A percentile compares a stretch with the other conserved stretches of the same genome.
Conservation (phyloP, 2,888 invertebrate species). For the Tetrapedia diversipes region DNA sequence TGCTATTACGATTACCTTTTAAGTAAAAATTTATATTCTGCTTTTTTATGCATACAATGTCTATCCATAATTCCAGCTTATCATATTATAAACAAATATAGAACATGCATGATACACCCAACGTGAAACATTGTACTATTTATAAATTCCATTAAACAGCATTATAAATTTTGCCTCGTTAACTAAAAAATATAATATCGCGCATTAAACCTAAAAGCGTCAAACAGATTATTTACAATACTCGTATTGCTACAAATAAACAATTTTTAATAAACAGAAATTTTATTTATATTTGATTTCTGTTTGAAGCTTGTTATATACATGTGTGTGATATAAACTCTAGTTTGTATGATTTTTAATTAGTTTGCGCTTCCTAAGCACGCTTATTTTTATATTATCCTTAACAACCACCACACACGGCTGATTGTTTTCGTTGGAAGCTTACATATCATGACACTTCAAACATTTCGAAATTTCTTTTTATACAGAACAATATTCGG, state of each 20-base stretch:
- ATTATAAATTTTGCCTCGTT: not conserved
- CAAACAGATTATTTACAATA: not conserved
- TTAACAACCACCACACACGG: conserved; percentile 44
- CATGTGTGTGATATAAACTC: not conserved
- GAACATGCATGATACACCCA: not conserved
- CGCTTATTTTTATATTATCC: conserved; percentile 16
- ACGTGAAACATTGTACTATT: not conserved
- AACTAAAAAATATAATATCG: not conserved
- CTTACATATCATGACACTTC: conserved; percentile 39
- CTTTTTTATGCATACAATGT: not conserved
- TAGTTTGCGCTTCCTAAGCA: conserved; percentile 13
- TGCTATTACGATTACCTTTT: not conserved
- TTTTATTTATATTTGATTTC: conserved; percentile 5
- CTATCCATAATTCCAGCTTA: not conserved
- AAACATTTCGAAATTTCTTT: conserved; percentile 26
- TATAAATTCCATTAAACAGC: not conserved
- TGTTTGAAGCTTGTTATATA: conserved; percentile 13
- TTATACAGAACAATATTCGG: conserved; percentile 28
- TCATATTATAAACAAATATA: conserved; percentile 10
- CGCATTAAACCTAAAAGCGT: not conserved
- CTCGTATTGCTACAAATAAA: not conserved
- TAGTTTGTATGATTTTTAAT: conserved; percentile 1
- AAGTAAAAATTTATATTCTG: not conserved
- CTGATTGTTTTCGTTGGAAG: conserved; percentile 24
- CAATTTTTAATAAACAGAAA: not conserved